Conservation (phyloP, 2,797 vertebrate genomes). For the Alouatta caraya region DNA sequence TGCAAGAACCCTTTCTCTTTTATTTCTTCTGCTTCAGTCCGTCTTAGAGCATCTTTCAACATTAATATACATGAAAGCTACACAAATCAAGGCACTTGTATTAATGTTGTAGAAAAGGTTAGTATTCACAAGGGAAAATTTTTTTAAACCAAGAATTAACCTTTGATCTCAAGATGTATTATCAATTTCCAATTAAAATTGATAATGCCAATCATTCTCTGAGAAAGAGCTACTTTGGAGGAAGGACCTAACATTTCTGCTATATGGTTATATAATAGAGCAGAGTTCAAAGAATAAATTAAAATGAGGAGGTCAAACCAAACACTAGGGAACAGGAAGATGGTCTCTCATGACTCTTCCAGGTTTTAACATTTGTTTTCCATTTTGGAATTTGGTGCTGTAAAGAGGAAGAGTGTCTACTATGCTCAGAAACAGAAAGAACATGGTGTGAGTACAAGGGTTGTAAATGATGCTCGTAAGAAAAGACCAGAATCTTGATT, state of each 20-base stretch:
- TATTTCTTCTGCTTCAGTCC: not conserved
- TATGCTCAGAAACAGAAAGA: not conserved
- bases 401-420: not conserved
- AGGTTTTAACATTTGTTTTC: not conserved
- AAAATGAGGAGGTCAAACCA: not conserved
- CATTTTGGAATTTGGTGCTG: not conserved
- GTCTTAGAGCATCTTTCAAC: not conserved
- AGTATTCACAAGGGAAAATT: not conserved
- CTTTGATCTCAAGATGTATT: constrained; percentile 16
- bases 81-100: not conserved
- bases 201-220: not conserved
- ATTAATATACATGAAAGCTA: not conserved
- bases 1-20: not conserved
- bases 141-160: constrained; percentile 5
- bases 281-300: not conserved
- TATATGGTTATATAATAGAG: not conserved
- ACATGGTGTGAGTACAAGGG: not conserved
- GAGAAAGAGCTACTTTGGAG: not conserved
- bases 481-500: constrained; percentile 25
- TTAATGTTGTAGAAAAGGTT: constrained; percentile 6
- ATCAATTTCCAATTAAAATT: not conserved
- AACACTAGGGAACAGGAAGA: not conserved
- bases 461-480: not conserved
- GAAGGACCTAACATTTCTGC: not conserved
- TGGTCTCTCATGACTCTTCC: not conserved